Evolutionary conservation across 1,140 invertebrate species (phyloP).

Genomic region (Trialeurodes vaporariorum): DNA sequence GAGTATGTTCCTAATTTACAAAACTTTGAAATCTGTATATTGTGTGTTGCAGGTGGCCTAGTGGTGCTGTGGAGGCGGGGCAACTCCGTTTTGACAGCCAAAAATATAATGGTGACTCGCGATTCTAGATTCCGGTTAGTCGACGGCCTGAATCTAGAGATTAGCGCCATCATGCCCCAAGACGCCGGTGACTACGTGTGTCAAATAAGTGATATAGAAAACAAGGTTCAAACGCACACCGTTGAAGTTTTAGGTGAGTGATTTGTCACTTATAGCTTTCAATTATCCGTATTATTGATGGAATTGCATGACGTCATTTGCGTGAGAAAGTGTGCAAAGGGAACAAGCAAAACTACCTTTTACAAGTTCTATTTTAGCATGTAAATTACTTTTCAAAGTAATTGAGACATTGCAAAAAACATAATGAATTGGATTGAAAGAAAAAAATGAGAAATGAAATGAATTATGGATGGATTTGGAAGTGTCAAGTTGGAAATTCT

Average conservation of each 20-base stretch:
- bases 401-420: no score
- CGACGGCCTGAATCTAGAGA: constrained; percentile 54
- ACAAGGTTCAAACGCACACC: constrained; percentile 47
- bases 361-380: no score
- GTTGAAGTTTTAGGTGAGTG: constrained; percentile 42
- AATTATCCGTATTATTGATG: no score
- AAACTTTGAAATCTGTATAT: background rate
- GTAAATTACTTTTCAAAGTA: no score
- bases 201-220: constrained; percentile 51
- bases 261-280: no score
- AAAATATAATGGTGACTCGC: constrained; percentile 53
- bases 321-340: no score
- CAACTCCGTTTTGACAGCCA: constrained; percentile 50
- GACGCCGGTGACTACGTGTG: constrained; percentile 51
- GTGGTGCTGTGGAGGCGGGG: constrained; percentile 53
- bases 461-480: no score
- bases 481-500: no score
- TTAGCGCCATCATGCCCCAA: constrained; percentile 46
- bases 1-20: background rate
- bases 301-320: no score
- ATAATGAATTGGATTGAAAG: no score
- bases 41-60: constrained; percentile 39
- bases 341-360: no score
- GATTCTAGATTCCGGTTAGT: constrained; percentile 51
- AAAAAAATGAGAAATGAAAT: no score